Percentiles rank a stretch among this genome's conserved stretches.
Evolutionary conservation across 2,888 invertebrate genomes (phyloP).

Genomic region (Cinara cedri): DNA sequence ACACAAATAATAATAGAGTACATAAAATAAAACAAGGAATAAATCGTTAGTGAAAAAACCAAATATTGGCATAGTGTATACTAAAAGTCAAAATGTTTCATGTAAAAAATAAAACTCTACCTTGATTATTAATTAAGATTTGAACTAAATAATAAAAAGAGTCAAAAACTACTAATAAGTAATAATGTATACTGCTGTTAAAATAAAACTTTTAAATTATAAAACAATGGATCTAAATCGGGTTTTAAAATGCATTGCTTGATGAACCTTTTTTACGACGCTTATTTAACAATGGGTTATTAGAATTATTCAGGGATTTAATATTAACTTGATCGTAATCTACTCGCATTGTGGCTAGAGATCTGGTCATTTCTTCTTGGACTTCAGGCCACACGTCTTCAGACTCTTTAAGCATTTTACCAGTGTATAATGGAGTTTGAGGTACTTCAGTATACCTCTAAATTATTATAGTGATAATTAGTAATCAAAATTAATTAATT

Average conservation of each 20-base stretch:
- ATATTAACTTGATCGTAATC: conserved; percentile 95
- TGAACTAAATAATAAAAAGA: not conserved
- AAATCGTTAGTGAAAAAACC: not conserved
- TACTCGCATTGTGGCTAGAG: conserved; percentile 96
- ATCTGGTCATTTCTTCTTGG: conserved; percentile 98
- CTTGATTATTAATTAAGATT: not conserved
- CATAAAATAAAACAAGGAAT: conserved; percentile 6
- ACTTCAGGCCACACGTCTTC: conserved; percentile 96
- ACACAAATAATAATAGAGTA: not conserved
- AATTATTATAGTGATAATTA: conserved; percentile 57
- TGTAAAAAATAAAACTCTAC: not conserved
- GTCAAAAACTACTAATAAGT: not conserved
- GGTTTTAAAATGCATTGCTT: conserved; percentile 3
- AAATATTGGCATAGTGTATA: not conserved
- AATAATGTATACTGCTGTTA: not conserved
- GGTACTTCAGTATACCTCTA: conserved; percentile 85
- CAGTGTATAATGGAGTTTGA: conserved; percentile 91
- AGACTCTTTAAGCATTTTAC: conserved; percentile 85
- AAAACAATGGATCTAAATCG: no score
- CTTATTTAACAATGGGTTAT: conserved; percentile 89
- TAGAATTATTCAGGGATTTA: conserved; percentile 89
- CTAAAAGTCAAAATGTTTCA: no score
- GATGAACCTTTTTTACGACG: conserved; percentile 63
- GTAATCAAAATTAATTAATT: conserved; percentile 15
- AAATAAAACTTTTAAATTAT: not conserved